Conservation (phyloP, 2,888 invertebrate species). For the Papilio protenor region DNA sequence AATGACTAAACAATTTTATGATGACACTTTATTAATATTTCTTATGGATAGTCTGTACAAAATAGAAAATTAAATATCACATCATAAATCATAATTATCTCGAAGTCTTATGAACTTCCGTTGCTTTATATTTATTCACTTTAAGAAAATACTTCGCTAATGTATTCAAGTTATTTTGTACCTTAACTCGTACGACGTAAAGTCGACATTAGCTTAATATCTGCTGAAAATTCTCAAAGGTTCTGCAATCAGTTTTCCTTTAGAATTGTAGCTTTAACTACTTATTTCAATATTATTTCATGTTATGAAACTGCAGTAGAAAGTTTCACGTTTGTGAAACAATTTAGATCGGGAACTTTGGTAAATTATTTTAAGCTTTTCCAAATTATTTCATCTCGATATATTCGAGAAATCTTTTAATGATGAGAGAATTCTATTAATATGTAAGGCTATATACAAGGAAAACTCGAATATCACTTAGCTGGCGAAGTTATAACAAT, state of each 20-base stretch:
- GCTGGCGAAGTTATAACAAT: slow-evolving; percentile 77
- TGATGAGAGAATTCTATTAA: not conserved
- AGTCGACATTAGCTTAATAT: slow-evolving; percentile 24
- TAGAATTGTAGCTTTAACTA: slow-evolving; percentile 50
- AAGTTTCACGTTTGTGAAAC: too few species aligned
- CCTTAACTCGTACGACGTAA: slow-evolving; percentile 39
- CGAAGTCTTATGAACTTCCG: slow-evolving; percentile 50
- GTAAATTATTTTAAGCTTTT: not conserved
- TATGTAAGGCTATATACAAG: slow-evolving; percentile 19
- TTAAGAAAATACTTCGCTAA: slow-evolving; percentile 32
- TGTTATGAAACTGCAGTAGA: not conserved
- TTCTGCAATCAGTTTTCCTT: slow-evolving; percentile 60
- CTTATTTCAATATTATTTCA: not conserved
- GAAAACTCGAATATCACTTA: slow-evolving; percentile 81
- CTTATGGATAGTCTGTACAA: slow-evolving; percentile 7
- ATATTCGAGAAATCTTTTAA: slow-evolving; percentile 5
- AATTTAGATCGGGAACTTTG: too few species aligned
- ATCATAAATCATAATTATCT: slow-evolving; percentile 53
- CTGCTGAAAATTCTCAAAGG: not conserved
- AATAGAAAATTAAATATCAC: slow-evolving; percentile 33
- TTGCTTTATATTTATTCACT: slow-evolving; percentile 50
- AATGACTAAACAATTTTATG: not conserved
- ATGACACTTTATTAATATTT: slow-evolving; percentile 13
- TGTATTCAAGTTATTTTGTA: slow-evolving; percentile 33
- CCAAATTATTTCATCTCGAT: not conserved